Evolutionary conservation across 1,140 invertebrate species (phyloP), one percentile per base, ranked within the genome.

Genomic region (Trachymyrmex septentrionalis): DNA sequence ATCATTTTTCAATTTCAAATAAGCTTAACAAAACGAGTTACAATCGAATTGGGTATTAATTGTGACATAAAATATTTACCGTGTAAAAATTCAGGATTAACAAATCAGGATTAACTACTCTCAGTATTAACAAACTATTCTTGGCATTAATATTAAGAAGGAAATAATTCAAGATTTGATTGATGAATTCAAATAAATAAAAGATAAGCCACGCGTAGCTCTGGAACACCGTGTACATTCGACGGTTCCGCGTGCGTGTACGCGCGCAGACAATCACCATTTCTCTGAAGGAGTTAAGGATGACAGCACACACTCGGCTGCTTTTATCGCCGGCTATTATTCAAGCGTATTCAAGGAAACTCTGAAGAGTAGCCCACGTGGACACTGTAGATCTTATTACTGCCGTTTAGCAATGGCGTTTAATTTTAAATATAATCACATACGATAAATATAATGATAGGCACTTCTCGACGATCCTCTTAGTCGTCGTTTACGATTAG

Each of bases 211-310:
- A 34, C 16, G 44, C 16, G 44, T 10, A 27, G 0, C 24, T 72
- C 19, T 59, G 19, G 10, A 34, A 63, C 38, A 48, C 14, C 55
- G 21, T 50, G 38, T 61, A 82, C 38, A 44, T 73, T 53, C 34
- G 80, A 73, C 10, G 38, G 59, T 57, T 44, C 34, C 30, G 16
- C 77, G 48, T 55, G 50, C 66, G 57, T 27, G 38, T 27, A 14
- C 59, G 61, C 76, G 76, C 24, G 48, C 61, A 34, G 67, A 30
- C 34, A 14, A 82, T 82, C 55, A 82, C 4, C 34, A 82, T 84
- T 84, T 84, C 80, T 84, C 67, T 55, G 27, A 84, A 82, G 80
- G 55, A 82, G 14, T 73, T 38, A 59, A 63, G 24, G 69, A 84
- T 75, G 80, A 84, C 80, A 57, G n/a, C 38, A 48, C 38, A 63